Evolutionary conservation across 1,140 invertebrate genomes (phyloP).

Genomic region (Charaxes varanes): DNA sequence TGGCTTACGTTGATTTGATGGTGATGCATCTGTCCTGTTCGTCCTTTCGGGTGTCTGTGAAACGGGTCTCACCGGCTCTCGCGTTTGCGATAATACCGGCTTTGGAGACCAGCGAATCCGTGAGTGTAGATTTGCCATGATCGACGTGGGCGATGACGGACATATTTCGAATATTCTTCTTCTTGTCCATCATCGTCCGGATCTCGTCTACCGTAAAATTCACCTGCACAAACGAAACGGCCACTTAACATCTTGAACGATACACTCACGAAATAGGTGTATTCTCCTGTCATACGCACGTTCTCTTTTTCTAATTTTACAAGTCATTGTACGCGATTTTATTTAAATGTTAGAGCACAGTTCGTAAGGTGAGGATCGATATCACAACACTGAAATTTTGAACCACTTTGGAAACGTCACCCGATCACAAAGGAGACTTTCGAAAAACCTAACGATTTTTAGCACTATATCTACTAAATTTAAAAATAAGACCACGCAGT

Average conservation of each 20-base stretch:
- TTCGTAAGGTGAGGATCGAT: slow-evolving; percentile 7
- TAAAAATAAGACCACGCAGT: slow-evolving; percentile 50
- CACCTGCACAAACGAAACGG: slow-evolving; percentile 84
- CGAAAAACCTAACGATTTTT: slow-evolving; percentile 36
- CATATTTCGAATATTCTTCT: slow-evolving; percentile 99
- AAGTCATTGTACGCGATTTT: background rate
- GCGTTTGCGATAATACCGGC: slow-evolving; percentile 99
- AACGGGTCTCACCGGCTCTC: slow-evolving; percentile 98
- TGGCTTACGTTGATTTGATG: slow-evolving; percentile 99
- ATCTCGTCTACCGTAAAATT: slow-evolving; percentile 99
- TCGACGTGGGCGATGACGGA: slow-evolving; percentile 99
- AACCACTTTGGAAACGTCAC: slow-evolving; percentile 61
- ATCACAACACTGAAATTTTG: slow-evolving; percentile 40
- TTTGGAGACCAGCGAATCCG: slow-evolving; percentile 99
- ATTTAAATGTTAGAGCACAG: slow-evolving; percentile 4
- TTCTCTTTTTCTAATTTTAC: slow-evolving; percentile 21
- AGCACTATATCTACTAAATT: slow-evolving; percentile 29
- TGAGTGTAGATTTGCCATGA: slow-evolving; percentile 99
- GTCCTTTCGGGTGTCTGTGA: slow-evolving; percentile 99
- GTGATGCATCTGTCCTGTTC: slow-evolving; percentile 99
- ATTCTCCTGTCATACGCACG: slow-evolving; percentile 39
- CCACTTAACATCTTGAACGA: slow-evolving; percentile 30
- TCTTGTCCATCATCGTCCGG: slow-evolving; percentile 99
- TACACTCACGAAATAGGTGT: slow-evolving; percentile 33
- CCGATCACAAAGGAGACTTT: slow-evolving; percentile 51